Evolutionary conservation across 2,113 vertebrate genomes (phyloP), one percentile per base, ranked within the genome.

Genomic region (Rhinopomastus cyanomelas): DNA sequence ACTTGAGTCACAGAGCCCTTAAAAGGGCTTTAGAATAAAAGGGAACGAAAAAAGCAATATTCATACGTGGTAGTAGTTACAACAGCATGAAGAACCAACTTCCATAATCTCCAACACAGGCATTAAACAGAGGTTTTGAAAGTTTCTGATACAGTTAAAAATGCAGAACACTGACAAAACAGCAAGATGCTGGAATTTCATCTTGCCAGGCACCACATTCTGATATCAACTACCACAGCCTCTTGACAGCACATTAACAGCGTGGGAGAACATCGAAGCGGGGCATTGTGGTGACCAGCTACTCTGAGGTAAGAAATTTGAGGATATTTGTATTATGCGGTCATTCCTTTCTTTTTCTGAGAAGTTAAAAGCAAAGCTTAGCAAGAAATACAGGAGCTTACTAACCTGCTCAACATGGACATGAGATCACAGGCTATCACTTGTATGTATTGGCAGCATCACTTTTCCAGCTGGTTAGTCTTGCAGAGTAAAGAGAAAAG

Each of bases 81-180:
- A n/a, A n/a, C n/a, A n/a, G n/a, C n/a, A n/a, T n/a, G n/a, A n/a
- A n/a, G n/a, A n/a, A n/a, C n/a, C n/a, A n/a, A n/a, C n/a, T n/a
- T n/a, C n/a, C n/a, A 60, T 73, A 61, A 71, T 94, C 82, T 93
- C 89, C 89, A 82, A 94, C 78, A 55, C 67, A 90, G 29, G 52
- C 84, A 62, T 3, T 29, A 83, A 69, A 80, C 59, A 89, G 87
- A 92, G 85, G 72, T 94, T 68, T 68, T 87, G n/a, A 83, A 92
- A 92, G 75, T 61, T 86, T 89, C 79, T 88, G 16, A 22, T 66
- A 49, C 87, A 62, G 44, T 80, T 83, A 88, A 80, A 26, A 83
- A 87, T 14, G 25, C 57, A 87, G 86, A 93, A 89, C 55, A 75
- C 3, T 82, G 76, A 89, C 76, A 75, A 85, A 91, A 76, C 39